Percentiles rank a stretch among this genome's conserved stretches.
Evolutionary conservation across 2,888 invertebrate species (phyloP).

Genomic region (Octonoba sinensis): DNA sequence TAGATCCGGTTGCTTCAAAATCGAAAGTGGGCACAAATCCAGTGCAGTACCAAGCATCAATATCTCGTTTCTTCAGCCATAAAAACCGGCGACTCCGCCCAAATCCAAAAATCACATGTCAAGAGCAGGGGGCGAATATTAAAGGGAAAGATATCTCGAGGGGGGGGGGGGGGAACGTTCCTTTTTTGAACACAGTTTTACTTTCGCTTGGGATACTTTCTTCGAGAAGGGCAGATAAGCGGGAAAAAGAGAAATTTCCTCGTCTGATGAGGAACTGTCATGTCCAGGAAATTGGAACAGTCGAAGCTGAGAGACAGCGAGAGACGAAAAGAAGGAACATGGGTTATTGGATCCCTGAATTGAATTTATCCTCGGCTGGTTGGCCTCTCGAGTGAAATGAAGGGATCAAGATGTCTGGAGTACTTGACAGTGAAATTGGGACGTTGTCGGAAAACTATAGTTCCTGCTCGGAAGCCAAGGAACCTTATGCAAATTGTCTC

Average conservation of each 20-base stretch:
- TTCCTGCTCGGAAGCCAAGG: no score
- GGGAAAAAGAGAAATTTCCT: slow-evolving; percentile 36
- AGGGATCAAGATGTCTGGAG: neutral
- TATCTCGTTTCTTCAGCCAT: no score
- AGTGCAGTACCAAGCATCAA: no score
- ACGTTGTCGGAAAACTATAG: neutral
- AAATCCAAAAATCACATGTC: slow-evolving; percentile 44
- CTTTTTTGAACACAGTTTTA: slow-evolving; percentile 9
- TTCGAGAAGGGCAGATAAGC: slow-evolving; percentile 47
- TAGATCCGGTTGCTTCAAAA: no score
- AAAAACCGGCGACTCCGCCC: no score
- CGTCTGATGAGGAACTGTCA: slow-evolving; percentile 57
- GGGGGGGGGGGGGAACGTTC: no score
- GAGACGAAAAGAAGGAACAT: slow-evolving; percentile 27
- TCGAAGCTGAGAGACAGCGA: slow-evolving; percentile 12
- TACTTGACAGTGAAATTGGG: neutral
- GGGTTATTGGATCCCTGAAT: slow-evolving; percentile 43
- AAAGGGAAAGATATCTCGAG: no score
- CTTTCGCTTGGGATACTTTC: slow-evolving; percentile 54
- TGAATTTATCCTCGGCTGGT: slow-evolving; percentile 45
- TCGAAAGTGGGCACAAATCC: no score
- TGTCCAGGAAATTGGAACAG: slow-evolving; percentile 53
- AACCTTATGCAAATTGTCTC: no score
- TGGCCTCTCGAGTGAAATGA: slow-evolving; percentile 3
- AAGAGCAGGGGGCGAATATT: slow-evolving; percentile 19